Evolutionary conservation across 2,797 vertebrate genomes (phyloP).

Genomic region (Karalla daura): DNA sequence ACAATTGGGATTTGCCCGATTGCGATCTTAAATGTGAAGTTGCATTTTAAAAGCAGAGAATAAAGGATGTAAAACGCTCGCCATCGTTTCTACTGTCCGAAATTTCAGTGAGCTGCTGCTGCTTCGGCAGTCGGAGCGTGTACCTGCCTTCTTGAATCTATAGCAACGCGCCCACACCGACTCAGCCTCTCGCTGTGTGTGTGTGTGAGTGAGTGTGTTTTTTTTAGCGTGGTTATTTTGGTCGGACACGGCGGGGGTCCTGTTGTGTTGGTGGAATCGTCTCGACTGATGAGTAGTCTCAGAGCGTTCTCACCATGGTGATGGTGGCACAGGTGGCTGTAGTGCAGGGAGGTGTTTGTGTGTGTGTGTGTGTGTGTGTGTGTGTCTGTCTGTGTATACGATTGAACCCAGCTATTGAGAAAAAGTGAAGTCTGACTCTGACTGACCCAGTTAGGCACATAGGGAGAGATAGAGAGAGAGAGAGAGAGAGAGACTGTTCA

Average conservation of each 20-base stretch:
- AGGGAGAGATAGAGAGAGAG: background rate
- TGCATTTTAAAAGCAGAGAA: too few relatives aligned
- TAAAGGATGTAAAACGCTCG: too few relatives aligned
- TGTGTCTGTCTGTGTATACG: conserved; percentile 48
- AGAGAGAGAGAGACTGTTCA: conserved; percentile 34
- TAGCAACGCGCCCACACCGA: background rate
- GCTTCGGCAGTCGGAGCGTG: background rate
- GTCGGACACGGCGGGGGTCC: conserved; percentile 10
- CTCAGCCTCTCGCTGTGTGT: background rate
- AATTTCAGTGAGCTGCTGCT: too few relatives aligned
- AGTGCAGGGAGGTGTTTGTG: background rate
- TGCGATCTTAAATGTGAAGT: too few relatives aligned
- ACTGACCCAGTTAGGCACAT: conserved; percentile 53
- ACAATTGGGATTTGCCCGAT: too few relatives aligned
- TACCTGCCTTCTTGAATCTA: conserved; percentile 1
- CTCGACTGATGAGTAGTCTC: conserved; percentile 28
- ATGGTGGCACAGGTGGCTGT: conserved; percentile 37
- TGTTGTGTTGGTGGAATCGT: conserved; percentile 22
- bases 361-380: too few relatives aligned
- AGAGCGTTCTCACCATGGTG: conserved; percentile 38
- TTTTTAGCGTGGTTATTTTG: background rate
- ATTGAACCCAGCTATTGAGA: conserved; percentile 31
- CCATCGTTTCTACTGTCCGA: too few relatives aligned
- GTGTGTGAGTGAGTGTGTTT: too few relatives aligned
- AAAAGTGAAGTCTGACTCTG: conserved; percentile 41